Base-by-base conservation (phyloP, 2,797 vertebrate genomes). In the Gastrophryne carolinensis region DNA sequence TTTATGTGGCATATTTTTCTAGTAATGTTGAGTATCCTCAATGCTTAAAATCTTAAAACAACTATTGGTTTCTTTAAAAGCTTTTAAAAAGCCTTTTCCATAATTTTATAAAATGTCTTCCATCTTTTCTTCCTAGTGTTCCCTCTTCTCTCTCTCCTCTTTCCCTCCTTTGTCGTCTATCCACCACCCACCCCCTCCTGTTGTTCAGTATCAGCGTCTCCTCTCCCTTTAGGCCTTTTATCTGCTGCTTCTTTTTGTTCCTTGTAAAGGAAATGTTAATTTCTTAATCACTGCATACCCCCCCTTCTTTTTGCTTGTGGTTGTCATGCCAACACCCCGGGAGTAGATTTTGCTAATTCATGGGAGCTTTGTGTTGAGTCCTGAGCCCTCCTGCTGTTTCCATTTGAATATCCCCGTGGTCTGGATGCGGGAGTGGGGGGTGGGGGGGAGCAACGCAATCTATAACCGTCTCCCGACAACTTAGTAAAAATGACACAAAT, bases 401-500 rank as follows among this genome's bases (percentile, higher is more conserved):
- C 86, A 77, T 92, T 92, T 91, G 90, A 92, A 93, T 89, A 90
- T 83, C 87, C 83, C 83, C 79, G 73, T 76, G 84, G 89, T 92
- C 90, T 90, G 81, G 85, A 87, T 69, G 50, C 63, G 75, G 75
- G 78, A 78, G 75, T 50, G 47, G n/a, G 65, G 47, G 30, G 82
- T 80, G 69, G 8, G 64, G 44, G 41, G 82, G 80, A 72, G 71
- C 68, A 76, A 86, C 88, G 87, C 90, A 88, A 92, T 84, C 95
- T 91, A 92, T 92, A 92, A 93, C 92, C 85, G 83, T 91, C 92
- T 94, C 89, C 79, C 90, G 89, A 73, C 86, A 90, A 94, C 92
- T 91, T 95, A 97, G 95, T 97, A 94, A 95, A 98, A 98, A 98
- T 97, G 96, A 97, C 96, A 98, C 95, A 98, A 97, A 98, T 98